Base-by-base conservation (phyloP, 2,888 invertebrate genomes). In the Macaria notata region DNA sequence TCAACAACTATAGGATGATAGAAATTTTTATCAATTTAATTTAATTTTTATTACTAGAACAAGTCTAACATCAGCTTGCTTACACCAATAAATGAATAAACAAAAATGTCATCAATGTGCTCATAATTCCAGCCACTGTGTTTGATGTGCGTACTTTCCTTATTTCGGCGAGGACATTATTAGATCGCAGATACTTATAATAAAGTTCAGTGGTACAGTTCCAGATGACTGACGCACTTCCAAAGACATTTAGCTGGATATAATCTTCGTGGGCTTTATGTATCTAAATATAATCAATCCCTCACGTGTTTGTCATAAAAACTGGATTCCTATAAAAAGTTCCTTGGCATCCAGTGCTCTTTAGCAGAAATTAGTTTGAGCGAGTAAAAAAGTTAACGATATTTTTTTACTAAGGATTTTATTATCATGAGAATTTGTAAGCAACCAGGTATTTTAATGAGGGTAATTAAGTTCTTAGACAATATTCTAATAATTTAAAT, bases 231-330 rank as follows among this genome's bases (percentile, higher is more conserved):
- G 79, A 79, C 79, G 78, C 77, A 80, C 69, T 72, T 67, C 61
- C 62, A 62, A 61, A 64, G 63, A 64, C 61, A 68, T 75, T 72
- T 63, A 63, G 61, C 69, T 68, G 68, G 64, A 64, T 61, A 64
- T 62, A 68, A 67, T 68, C 46, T 52, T 39, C 19, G 39, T 48
- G 53, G 52, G 57, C 58, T 63, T 61, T 62, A 63, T 51, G 33
- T 6, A 36, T 60, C 73, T 72, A 74, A 76, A 78, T 79, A 80
- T 76, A 81, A 76, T 76, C 64, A 81, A 76, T 76, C 64, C 59
- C 69, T 72, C 75, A 77, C 78, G 75, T 77, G 78, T 63, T 55
- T 63, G 65, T 75, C 75, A 74, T 81, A 82, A 78, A 66, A 49
- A 70, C 50, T 38, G 44, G 46, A 60, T 59, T 54, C 73, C 74